Conservation (phyloP, 1,140 invertebrate species). For the Cydia fagiglandana region DNA sequence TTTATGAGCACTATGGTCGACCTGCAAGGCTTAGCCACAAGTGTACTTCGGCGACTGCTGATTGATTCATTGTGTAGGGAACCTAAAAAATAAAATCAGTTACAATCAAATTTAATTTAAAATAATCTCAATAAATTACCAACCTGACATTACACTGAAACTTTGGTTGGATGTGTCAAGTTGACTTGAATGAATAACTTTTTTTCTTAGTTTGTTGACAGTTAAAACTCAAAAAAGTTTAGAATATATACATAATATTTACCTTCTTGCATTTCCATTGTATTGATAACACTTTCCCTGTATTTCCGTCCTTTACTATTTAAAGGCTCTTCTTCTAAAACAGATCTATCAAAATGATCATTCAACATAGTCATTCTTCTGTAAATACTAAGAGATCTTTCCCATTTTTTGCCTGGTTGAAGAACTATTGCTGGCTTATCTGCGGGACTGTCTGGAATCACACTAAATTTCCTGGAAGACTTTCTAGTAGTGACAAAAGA, state of each 20-base stretch:
- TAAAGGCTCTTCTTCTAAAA: constrained; percentile 56
- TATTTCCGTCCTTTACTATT: constrained; percentile 69
- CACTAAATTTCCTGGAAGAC: constrained; percentile 4
- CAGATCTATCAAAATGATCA: constrained; percentile 55
- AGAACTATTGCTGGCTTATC: constrained; percentile 58
- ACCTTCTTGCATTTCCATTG: constrained; percentile 71
- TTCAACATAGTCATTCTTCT: constrained; percentile 67
- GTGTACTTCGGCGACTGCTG: constrained; percentile 64
- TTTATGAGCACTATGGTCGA: constrained; percentile 64
- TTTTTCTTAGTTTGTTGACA: constrained; percentile 36
- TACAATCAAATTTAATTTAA: constrained; percentile 35
- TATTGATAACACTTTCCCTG: constrained; percentile 68
- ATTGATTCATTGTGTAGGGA: constrained; percentile 71
- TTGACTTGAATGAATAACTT: constrained; percentile 39
- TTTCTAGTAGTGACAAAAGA: constrained; percentile 30
- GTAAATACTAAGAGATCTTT: constrained; percentile 72
- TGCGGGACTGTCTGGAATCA: not conserved
- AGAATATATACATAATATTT: not conserved
- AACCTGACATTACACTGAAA: constrained; percentile 77
- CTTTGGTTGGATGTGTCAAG: constrained; percentile 69
- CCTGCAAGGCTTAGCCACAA: constrained; percentile 64
- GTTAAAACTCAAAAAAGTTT: constrained; percentile 4
- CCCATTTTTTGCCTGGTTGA: constrained; percentile 75
- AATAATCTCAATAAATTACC: constrained; percentile 44
- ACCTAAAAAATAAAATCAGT: constrained; percentile 48